Base-by-base conservation (phyloP, 1,140 invertebrate species). In the Cephus cinctus region DNA sequence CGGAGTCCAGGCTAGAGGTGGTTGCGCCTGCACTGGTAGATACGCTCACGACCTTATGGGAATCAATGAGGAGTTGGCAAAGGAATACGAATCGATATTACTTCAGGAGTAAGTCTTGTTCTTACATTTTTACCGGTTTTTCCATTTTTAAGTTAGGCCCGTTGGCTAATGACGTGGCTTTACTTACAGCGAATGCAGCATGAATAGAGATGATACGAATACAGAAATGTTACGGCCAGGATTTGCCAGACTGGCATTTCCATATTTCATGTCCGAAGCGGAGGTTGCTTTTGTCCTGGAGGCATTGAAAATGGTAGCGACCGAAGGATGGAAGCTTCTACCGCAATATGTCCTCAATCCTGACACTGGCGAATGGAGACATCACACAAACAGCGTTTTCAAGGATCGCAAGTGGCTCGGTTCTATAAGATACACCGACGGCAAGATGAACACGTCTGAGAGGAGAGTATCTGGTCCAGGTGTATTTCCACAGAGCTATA, bases 301-400 rank as follows among this genome's bases (percentile, higher is more conserved):
- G 71, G 89, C 92, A 0, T 70, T 97, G 8, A 87, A 90, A 71
- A 87, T 94, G 83, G 87, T 95, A 0, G 90, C 91, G 0, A 86
- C 88, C 1, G 85, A 94, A 75, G 91, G 89, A 0, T 95, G 92
- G 89, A 92, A 92, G 62, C 80, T 96, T 21, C 67, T 97, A 32
- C 92, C 92, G 0, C 88, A 93, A 61, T 96, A 96, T 64, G 81
- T 84, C 5, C 79, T 92, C 8, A 92, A 94, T 69, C 82, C 87
- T 3, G 86, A 94, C 67, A 95, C 90, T 5, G 92, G 88, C 1
- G 91, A 94, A 75, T 96, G 92, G 90, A 81, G 87, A 47, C 92
- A 95, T 67, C 85, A 88, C 62, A 84, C 88, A 1, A 88, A 90
- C 63, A 81, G 85, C 30, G 83, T 87, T 1, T 84, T 88, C 47